Conservation (phyloP, 2,888 invertebrate species). For the Lepetodrilus schrolli region DNA sequence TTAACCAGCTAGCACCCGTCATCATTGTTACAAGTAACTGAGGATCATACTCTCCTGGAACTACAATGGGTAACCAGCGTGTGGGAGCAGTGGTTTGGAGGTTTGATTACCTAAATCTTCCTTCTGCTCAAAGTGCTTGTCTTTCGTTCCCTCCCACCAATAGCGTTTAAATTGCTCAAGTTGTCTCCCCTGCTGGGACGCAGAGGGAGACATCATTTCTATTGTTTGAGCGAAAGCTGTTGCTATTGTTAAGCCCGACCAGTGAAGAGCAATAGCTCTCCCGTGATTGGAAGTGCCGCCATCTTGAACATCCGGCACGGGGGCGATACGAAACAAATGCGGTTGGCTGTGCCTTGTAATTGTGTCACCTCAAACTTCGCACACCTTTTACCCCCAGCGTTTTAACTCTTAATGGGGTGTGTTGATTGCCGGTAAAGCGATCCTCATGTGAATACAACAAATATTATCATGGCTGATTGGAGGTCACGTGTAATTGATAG, state of each 20-base stretch:
- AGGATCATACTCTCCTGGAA: neutral
- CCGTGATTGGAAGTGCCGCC: neutral
- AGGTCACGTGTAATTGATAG: too few species aligned
- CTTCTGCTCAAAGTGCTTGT: constrained; percentile 7
- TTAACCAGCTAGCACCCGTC: neutral
- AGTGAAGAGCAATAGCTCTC: constrained; percentile 13
- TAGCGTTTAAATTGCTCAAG: constrained; percentile 24
- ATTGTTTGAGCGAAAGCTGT: neutral
- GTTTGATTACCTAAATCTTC: constrained; percentile 12
- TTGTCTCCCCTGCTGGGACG: constrained; percentile 23
- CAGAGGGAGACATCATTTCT: neutral
- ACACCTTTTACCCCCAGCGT: neutral
- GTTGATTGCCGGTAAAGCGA: neutral
- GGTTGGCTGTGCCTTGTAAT: neutral
- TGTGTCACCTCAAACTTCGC: neutral
- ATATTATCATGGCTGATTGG: too few species aligned
- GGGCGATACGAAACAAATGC: neutral
- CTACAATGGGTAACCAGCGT: neutral
- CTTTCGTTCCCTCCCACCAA: constrained; percentile 2
- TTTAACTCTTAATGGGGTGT: neutral
- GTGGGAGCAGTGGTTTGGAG: constrained; percentile 3
- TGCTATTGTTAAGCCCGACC: neutral
- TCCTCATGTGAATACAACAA: too few species aligned
- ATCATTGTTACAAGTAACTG: neutral
- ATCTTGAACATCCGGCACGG: neutral